A percentile compares a stretch with the other conserved stretches of the same genome.
Evolutionary conservation across 2,888 invertebrate genomes (phyloP).

Genomic region (Listrodromus nycthemerus): DNA sequence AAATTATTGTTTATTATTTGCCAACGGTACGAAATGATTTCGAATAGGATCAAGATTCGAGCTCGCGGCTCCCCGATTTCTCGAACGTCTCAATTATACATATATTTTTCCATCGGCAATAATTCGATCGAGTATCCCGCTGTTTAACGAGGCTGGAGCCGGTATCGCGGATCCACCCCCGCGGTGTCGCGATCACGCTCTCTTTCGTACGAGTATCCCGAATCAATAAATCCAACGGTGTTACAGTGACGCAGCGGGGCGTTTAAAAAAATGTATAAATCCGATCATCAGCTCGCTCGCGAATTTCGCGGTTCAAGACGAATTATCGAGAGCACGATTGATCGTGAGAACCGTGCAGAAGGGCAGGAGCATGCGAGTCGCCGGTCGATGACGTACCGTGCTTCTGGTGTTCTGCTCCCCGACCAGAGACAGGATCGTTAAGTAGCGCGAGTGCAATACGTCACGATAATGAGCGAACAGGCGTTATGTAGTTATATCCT

Average conservation of each 20-base stretch:
- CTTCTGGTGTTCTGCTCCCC: conserved; percentile 58
- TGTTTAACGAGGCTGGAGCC: conserved; percentile 76
- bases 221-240: conserved; percentile 48
- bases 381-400: conserved; percentile 36
- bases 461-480: conserved; percentile 81
- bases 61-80: conserved; percentile 46
- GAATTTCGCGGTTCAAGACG: conserved; percentile 10
- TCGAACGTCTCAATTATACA: conserved; percentile 77
- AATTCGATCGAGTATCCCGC: conserved; percentile 73
- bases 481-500: conserved; percentile 51
- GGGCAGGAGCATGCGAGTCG: conserved; percentile 42
- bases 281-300: neutral
- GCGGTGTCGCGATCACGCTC: conserved; percentile 47
- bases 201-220: neutral
- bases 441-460: conserved; percentile 75
- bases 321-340: conserved; percentile 7
- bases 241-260: conserved; percentile 27
- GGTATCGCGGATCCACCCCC: conserved; percentile 47
- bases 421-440: conserved; percentile 64
- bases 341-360: conserved; percentile 28
- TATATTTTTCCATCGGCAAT: conserved; percentile 67
- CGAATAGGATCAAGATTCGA: conserved; percentile 1
- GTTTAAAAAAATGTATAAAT: conserved; percentile 17
- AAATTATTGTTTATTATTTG: conserved; percentile 3
- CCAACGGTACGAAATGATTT: conserved; percentile 18